phyloP scores from a whole-genome alignment of 1,140 invertebrate species.

The Ptiloglossa arizonensis region DNA sequence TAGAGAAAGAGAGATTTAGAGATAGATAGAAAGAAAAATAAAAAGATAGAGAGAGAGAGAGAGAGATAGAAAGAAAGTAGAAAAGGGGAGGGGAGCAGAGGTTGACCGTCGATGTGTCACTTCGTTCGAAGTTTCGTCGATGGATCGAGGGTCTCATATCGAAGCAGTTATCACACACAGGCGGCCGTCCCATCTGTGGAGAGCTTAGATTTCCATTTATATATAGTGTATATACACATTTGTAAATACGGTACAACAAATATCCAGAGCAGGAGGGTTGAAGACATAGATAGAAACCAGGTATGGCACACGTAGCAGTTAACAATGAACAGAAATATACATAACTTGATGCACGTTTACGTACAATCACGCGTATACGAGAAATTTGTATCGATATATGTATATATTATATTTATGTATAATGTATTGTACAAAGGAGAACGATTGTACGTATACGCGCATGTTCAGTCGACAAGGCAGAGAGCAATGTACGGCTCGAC shows the following conservation, averaged over 20 bases:
- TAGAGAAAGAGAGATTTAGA: too few relatives aligned
- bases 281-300: slow-evolving; percentile 59
- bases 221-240: slow-evolving; percentile 52
- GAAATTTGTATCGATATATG: neutral
- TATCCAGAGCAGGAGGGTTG: slow-evolving; percentile 55
- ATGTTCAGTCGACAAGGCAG: slow-evolving; percentile 47
- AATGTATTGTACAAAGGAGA: neutral
- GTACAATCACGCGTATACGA: slow-evolving; percentile 4
- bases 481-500: slow-evolving; percentile 56
- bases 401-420: slow-evolving; percentile 8
- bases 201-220: slow-evolving; percentile 43
- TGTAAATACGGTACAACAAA: slow-evolving; percentile 56
- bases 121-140: slow-evolving; percentile 38
- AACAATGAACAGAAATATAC: slow-evolving; percentile 61
- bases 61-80: neutral
- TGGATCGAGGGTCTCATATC: slow-evolving; percentile 46
- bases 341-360: slow-evolving; percentile 36
- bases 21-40: slow-evolving; percentile 19
- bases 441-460: slow-evolving; percentile 40
- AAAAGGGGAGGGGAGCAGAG: slow-evolving; percentile 5
- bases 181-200: slow-evolving; percentile 53
- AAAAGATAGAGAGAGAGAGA: slow-evolving; percentile 1
- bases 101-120: slow-evolving; percentile 48
- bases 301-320: slow-evolving; percentile 60
- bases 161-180: slow-evolving; percentile 39